Base-by-base conservation (phyloP, 2,113 vertebrate species). In the Indicator indicator region DNA sequence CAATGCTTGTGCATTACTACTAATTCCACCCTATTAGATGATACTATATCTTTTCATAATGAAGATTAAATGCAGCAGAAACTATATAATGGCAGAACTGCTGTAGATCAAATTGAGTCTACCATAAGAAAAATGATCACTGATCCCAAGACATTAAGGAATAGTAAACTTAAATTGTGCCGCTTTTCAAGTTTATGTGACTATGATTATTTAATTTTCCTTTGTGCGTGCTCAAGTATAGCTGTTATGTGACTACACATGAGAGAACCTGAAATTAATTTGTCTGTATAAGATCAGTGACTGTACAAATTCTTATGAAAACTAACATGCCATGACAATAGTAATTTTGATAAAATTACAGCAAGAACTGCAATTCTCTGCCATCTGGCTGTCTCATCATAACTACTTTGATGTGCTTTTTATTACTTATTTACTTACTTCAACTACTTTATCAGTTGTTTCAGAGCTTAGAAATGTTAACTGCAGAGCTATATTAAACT, bases 231-330 rank as follows among this genome's bases (percentile, higher is more conserved):
- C 96, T 98, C 97, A 98, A 98, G 97, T 98, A 97, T 97, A 97
- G 98, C 97, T 98, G 97, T 97, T 98, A 98, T 97, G 97, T 85
- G 97, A 98, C 97, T 98, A 98, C 98, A 98, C 97, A 98, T 97
- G 97, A 98, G 96, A 98, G 98, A 98, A 98, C 98, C 98, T 98
- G 98, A 98, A 98, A 98, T 98, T 98, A 98, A 98, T 98, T 98
- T 98, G 98, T 98, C 98, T 98, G 97, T 98, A 97, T 98, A 95
- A 97, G 98, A 98, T 98, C 98, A 98, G 97, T 98, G 98, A 98
- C 97, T 98, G 97, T 96, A 98, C 97, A 97, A 98, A 97, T 98
- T 97, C 98, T 98, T 98, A 98, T 97, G 97, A 98, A 98, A 98
- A 98, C 98, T 98, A 98, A 98, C 98, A 98, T 97, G 97, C 97